A percentile compares a stretch with the other conserved stretches of the same genome.
Evolutionary conservation across 2,888 invertebrate species (phyloP).

Genomic region (Aquatica leii): DNA sequence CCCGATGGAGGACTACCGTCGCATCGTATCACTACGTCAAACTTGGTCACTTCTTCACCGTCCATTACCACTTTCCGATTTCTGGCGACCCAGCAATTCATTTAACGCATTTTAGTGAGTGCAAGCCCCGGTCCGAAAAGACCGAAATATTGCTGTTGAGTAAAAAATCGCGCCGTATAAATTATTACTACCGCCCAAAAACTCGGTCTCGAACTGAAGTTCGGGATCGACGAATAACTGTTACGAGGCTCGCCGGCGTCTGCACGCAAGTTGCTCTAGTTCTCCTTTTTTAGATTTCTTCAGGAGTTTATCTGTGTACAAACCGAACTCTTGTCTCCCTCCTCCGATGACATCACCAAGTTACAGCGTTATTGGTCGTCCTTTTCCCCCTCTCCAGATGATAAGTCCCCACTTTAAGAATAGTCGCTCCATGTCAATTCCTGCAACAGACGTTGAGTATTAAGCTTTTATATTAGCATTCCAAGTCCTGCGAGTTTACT

Average conservation of each 20-base stretch:
- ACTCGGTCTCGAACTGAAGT: constrained; percentile 79
- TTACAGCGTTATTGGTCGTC: constrained; percentile 83
- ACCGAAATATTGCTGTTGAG: constrained; percentile 81
- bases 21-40: constrained; percentile 60
- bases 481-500: constrained; percentile 9
- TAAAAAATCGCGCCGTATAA: constrained; percentile 88
- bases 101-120: constrained; percentile 91
- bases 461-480: constrained; percentile 12
- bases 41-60: constrained; percentile 59
- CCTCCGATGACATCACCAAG: constrained; percentile 97
- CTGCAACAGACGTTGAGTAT: constrained; percentile 51
- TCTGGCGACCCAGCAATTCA: constrained; percentile 83
- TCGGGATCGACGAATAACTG: constrained; percentile 85
- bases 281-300: constrained; percentile 93
- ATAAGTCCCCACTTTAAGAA: constrained; percentile 66
- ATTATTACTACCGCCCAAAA: constrained; percentile 70
- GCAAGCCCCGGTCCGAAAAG: constrained; percentile 86
- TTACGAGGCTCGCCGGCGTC: constrained; percentile 96
- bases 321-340: constrained; percentile 93
- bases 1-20: constrained; percentile 68
- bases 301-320: constrained; percentile 91
- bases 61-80: constrained; percentile 61
- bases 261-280: constrained; percentile 95
- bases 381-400: constrained; percentile 70
- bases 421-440: constrained; percentile 63